Base-by-base conservation (phyloP, 92 coral and sea anemone species). In the Palythoa caribaeorum region DNA sequence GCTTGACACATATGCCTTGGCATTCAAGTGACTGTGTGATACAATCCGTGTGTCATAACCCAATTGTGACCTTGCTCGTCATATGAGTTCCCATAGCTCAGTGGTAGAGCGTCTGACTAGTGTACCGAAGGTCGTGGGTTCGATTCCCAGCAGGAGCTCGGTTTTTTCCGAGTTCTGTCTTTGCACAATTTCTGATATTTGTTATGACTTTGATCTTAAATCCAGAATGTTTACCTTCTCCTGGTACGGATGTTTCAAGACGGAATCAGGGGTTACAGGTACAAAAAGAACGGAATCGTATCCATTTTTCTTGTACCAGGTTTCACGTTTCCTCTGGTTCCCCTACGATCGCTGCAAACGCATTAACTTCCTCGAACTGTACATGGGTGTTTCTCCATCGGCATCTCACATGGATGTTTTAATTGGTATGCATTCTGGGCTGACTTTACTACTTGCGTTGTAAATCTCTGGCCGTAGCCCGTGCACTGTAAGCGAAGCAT, bases 261-360 rank as follows among this genome's bases (percentile, higher is more conserved):
- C 15, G 11, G 74, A 70, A 37, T 9, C 28, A 71, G 76, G 76
- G 44, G 76, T 71, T 35, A 48, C 76, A 28, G 76, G 76, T 35
- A 71, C 76, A 37, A 71, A 71, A 37, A 28, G 37, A 0, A 35
- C 44, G 15, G 76, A 37, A 37, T 37, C 48, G 14, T 37, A 35
- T 10, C 44, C 76, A 71, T 4, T 37, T 28, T 35, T 71, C 76
- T 71, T 71, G 13, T 28, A 71, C 48, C 76, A 37, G 6, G 71
- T 37, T 71, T 71, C 76, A 35, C 47, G 14, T 9, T 35, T 71
- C 48, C 76, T 71, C n/a, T 7, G 47, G 17, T 71, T 71, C 17
- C 47, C 48, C 76, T 71, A 16, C 15, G 48, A 35, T 9, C 3
- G 47, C 10, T 71, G 48, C 16, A 28, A 71, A 35, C 47, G 16